These are phyloP conservation scores for Bombyx mandarina DNA, from an alignment of 1,140 invertebrate genomes.

Conservation along the genomic window DNA sequence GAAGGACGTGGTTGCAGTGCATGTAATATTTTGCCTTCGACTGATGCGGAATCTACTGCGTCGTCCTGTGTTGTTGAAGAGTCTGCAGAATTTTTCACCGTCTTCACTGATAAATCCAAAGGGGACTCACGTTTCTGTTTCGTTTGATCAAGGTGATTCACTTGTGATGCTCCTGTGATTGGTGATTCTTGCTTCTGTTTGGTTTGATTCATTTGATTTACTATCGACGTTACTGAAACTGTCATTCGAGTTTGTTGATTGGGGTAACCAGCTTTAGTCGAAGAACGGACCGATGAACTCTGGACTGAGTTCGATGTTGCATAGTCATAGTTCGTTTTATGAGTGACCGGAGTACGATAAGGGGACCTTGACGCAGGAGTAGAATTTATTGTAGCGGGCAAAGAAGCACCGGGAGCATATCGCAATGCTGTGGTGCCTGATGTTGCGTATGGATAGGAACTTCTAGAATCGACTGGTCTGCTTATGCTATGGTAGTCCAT, in stretches of 20 bases:
- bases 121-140: conserved; percentile 80
- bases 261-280: conserved; percentile 46
- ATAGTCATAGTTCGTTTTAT: conserved; percentile 55
- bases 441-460: conserved; percentile 39
- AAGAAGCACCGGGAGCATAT: conserved; percentile 31
- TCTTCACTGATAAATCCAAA: conserved; percentile 87
- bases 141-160: conserved; percentile 21
- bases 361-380: conserved; percentile 26
- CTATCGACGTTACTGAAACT: conserved; percentile 62
- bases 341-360: conserved; percentile 39
- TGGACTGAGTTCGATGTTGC: conserved; percentile 41
- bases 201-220: conserved; percentile 65
- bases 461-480: conserved; percentile 35
- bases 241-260: conserved; percentile 62
- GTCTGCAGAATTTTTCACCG: conserved; percentile 86
- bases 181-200: conserved; percentile 76
- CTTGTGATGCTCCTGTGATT: conserved; percentile 43
- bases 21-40: conserved; percentile 46
- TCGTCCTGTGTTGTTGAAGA: conserved; percentile 86
- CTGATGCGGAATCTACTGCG: conserved; percentile 57
- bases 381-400: conserved; percentile 33
- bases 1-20: conserved; percentile 39
- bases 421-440: conserved; percentile 49
- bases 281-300: conserved; percentile 43
- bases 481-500: conserved; percentile 38